Evolutionary conservation across 1,140 invertebrate species (phyloP), one percentile per base, ranked within the genome.

Genomic region (Gryllus bimaculatus): DNA sequence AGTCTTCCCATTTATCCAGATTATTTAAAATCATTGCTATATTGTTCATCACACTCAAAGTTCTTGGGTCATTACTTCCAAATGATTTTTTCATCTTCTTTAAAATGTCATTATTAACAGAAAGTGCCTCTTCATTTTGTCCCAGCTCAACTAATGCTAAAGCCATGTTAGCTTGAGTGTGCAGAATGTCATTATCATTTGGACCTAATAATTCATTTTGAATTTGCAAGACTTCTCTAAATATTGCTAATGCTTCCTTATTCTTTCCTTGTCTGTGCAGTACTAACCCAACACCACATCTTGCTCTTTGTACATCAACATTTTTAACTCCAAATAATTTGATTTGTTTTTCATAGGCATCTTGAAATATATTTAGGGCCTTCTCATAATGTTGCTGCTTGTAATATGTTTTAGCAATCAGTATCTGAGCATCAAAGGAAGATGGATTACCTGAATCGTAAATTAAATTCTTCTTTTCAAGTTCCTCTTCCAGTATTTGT

Each of bases 81-180:
- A 85, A 77, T 21, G 81, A 77, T 75, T 80, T 79, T 66, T 80
- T 82, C 26, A 81, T 79, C 18, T 81, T 81, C 21, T 78, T 79
- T 18, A 81, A 80, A 74, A 85, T 79, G 74, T 82, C 81, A 78
- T 79, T 39, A 77, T 80, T 81, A 8, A 83, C 79, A 66, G 78
- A 39, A 10, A 84, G 81, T 8, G 84, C 84, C 80, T 85, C 83
- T 18, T 83, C 79, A 79, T 83, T 76, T 78, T 81, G 82, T 4
- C 79, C 81, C 26, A 80, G 76, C 18, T 78, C 81, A 74, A 79
- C 76, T 18, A 84, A 79, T 48, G 83, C 78, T 73, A 82, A 80
- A 73, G 81, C 82, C 26, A 84, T 82, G 20, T 79, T 66, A 80
- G 73, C 75, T 76, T 75, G 39, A 21, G 82, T 83, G 39, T 79